Conservation (phyloP, 1,140 invertebrate genomes). For the Microplitis demolitor region DNA sequence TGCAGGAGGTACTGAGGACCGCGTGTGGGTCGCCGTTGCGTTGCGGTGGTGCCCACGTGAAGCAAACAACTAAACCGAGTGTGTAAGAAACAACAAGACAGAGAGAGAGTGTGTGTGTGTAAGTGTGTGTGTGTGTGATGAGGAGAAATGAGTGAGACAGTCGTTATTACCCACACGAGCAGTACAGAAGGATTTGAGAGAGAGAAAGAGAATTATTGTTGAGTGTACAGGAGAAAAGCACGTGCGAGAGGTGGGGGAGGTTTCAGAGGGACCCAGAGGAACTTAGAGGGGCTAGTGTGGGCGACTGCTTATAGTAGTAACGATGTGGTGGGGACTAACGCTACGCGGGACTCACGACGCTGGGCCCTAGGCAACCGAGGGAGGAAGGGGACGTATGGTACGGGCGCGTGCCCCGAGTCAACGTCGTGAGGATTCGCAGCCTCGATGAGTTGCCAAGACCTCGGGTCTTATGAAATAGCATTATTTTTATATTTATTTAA, state of each 20-base stretch:
- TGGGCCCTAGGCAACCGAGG: background rate
- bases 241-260: slow-evolving; percentile 27
- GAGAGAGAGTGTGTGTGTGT: slow-evolving; percentile 19
- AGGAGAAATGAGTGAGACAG: too few relatives aligned
- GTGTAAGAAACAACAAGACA: slow-evolving; percentile 9
- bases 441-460: background rate
- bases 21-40: slow-evolving; percentile 28
- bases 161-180: too few relatives aligned
- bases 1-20: slow-evolving; percentile 46
- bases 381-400: background rate
- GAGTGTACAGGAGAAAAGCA: slow-evolving; percentile 12
- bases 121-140: background rate
- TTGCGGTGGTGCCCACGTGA: slow-evolving; percentile 20
- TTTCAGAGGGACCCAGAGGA: background rate
- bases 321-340: background rate
- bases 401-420: slow-evolving; percentile 55
- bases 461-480: too few relatives aligned
- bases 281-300: slow-evolving; percentile 17
- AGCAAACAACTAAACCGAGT: background rate
- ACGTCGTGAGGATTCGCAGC: slow-evolving; percentile 25
- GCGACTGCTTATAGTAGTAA: background rate
- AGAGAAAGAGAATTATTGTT: background rate
- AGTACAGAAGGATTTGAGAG: slow-evolving; percentile 6
- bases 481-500: too few relatives aligned
- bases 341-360: background rate